These are phyloP conservation scores for Leucophenga maculata DNA, from an alignment of 2,888 invertebrate genomes.

Conservation along the genomic window DNA sequence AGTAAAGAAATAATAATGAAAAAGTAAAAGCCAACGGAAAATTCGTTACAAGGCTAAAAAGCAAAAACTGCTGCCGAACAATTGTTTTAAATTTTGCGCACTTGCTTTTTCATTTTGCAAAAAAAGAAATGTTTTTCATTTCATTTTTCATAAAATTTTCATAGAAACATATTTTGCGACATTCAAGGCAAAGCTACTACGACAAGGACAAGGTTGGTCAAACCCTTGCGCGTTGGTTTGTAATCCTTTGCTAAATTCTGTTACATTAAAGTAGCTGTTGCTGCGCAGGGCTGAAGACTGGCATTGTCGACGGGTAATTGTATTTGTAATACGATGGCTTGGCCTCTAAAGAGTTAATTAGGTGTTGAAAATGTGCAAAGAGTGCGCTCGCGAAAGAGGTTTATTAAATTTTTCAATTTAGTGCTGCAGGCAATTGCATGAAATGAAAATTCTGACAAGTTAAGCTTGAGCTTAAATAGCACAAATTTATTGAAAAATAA, in stretches of 20 bases:
- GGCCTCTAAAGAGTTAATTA: neutral
- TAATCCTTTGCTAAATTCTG: too few species aligned
- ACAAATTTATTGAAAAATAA: too few species aligned
- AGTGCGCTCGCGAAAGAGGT: too few species aligned
- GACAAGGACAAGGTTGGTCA: slow-evolving; percentile 1
- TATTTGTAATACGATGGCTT: neutral
- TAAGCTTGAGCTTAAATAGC: too few species aligned
- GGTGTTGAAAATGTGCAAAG: neutral
- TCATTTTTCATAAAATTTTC: neutral
- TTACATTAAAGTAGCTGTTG: neutral
- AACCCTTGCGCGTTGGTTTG: neutral
- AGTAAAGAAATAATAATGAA: too few species aligned
- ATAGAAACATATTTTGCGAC: neutral
- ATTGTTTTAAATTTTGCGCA: too few species aligned
- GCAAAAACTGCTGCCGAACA: neutral
- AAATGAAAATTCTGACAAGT: neutral
- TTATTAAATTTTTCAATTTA: neutral
- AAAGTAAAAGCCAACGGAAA: neutral
- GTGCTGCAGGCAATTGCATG: neutral
- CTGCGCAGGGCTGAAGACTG: neutral
- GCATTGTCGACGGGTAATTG: neutral
- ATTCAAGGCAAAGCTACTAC: neutral
- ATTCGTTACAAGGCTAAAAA: slow-evolving; percentile 9
- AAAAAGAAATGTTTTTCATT: neutral
- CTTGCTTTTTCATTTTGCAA: too few species aligned